Evolutionary conservation across 2,113 vertebrate genomes (phyloP).

Genomic region (Prunella himalayana): DNA sequence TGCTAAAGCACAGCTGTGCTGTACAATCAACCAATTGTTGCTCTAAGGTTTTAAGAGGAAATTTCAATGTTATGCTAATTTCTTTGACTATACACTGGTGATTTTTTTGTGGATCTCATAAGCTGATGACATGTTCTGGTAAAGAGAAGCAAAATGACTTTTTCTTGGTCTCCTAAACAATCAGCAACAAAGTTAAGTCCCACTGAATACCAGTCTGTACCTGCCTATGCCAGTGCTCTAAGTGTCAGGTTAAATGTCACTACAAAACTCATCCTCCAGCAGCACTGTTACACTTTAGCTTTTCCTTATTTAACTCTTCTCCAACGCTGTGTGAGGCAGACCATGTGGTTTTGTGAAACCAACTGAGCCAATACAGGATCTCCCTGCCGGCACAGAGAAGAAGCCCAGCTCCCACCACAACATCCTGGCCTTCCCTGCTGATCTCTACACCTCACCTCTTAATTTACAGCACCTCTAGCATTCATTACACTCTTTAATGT

Average conservation of each 20-base stretch:
- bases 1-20: background rate
- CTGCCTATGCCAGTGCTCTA: background rate
- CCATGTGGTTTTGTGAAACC: background rate
- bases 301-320: background rate
- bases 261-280: background rate
- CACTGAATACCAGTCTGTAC: background rate
- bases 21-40: background rate
- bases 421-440: background rate
- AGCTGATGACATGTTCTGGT: background rate
- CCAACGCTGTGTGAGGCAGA: background rate
- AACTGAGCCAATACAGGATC: background rate
- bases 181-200: background rate
- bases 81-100: background rate
- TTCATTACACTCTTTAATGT: background rate
- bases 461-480: background rate
- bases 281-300: background rate
- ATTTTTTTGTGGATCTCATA: background rate
- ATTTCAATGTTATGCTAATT: background rate
- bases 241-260: background rate
- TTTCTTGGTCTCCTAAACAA: background rate
- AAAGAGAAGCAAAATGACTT: background rate
- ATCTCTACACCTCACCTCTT: background rate
- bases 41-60: background rate
- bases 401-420: background rate
- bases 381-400: background rate